Percentiles rank a stretch among this genome's conserved stretches.
These are phyloP conservation scores for Hypanus sabinus DNA, from an alignment of 2,113 vertebrate species.

Conservation along the genomic window DNA sequence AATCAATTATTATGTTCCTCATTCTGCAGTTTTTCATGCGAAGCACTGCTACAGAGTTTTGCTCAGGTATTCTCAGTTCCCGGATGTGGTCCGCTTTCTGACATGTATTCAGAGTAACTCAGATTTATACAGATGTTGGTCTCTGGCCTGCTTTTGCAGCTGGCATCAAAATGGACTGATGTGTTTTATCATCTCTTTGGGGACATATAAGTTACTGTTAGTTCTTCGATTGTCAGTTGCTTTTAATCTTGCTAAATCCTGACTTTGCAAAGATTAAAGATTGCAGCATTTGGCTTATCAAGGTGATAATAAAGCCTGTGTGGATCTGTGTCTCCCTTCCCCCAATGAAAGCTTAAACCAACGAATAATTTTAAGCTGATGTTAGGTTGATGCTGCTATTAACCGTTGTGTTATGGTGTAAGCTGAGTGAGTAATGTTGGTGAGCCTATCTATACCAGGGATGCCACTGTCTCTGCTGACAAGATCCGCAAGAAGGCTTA, in stretches of 20 bases:
- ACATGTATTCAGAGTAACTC: not conserved
- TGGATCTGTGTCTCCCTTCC: no score
- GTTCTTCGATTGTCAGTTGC: not conserved
- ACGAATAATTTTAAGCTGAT: conserved; percentile 2
- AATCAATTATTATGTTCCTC: conserved; percentile 27
- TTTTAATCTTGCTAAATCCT: conserved; percentile 32
- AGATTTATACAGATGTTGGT: conserved; percentile 11
- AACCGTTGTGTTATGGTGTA: not conserved
- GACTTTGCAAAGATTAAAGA: not conserved
- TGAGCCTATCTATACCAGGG: not conserved
- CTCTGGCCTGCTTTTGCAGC: not conserved
- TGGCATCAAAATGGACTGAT: not conserved
- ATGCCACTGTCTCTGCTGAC: not conserved
- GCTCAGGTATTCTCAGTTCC: not conserved
- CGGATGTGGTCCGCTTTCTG: not conserved
- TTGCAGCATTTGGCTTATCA: not conserved
- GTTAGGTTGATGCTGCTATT: not conserved
- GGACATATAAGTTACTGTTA: not conserved
- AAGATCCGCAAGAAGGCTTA: not conserved
- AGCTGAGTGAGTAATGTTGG: not conserved
- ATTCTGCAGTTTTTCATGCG: not conserved
- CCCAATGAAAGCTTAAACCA: not conserved
- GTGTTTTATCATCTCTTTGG: not conserved
- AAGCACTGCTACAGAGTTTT: not conserved
- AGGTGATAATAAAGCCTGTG: not conserved